A percentile compares a stretch with the other conserved stretches of the same genome.
These are phyloP conservation scores for Tetropium fuscum DNA, from an alignment of 2,888 invertebrate species.

Conservation along the genomic window DNA sequence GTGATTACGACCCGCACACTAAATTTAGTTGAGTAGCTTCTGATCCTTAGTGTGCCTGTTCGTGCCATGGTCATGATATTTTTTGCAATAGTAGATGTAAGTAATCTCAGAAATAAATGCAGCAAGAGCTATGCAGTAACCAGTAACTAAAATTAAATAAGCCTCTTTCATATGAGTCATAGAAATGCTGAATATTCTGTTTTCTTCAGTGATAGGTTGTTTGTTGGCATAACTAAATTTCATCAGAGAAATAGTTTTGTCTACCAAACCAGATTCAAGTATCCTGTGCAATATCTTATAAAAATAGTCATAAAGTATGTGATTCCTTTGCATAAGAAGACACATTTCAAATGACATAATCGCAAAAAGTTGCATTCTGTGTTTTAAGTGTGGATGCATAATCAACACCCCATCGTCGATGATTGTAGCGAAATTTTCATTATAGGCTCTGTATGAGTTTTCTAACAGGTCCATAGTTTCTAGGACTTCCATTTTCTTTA, in stretches of 20 bases:
- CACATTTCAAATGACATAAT: slow-evolving; percentile 2
- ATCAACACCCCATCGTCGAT: slow-evolving; percentile 23
- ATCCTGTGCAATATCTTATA: slow-evolving; percentile 14
- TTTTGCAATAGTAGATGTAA: slow-evolving; percentile 5
- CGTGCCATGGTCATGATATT: too few relatives aligned
- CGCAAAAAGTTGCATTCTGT: slow-evolving; percentile 18
- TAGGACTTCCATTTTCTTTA: slow-evolving; percentile 9
- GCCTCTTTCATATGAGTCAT: slow-evolving; percentile 7
- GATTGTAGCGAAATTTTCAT: slow-evolving; percentile 28
- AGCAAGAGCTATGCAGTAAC: background rate
- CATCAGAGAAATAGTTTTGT: slow-evolving; percentile 16
- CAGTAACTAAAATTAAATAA: slow-evolving; percentile 7
- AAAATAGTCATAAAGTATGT: slow-evolving; percentile 22
- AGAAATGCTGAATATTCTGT: slow-evolving; percentile 1
- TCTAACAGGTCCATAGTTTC: background rate
- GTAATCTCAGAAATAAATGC: slow-evolving; percentile 2
- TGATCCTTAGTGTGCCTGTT: too few relatives aligned
- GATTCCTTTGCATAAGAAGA: slow-evolving; percentile 20
- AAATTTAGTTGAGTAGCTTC: too few relatives aligned
- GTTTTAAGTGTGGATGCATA: slow-evolving; percentile 23
- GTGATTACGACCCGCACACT: too few relatives aligned
- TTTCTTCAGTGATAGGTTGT: slow-evolving; percentile 13
- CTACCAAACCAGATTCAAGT: slow-evolving; percentile 24
- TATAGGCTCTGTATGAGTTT: slow-evolving; percentile 12
- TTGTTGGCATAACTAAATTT: slow-evolving; percentile 16